Evolutionary conservation across 2,797 vertebrate species (phyloP).

Genomic region (Liasis olivaceus): DNA sequence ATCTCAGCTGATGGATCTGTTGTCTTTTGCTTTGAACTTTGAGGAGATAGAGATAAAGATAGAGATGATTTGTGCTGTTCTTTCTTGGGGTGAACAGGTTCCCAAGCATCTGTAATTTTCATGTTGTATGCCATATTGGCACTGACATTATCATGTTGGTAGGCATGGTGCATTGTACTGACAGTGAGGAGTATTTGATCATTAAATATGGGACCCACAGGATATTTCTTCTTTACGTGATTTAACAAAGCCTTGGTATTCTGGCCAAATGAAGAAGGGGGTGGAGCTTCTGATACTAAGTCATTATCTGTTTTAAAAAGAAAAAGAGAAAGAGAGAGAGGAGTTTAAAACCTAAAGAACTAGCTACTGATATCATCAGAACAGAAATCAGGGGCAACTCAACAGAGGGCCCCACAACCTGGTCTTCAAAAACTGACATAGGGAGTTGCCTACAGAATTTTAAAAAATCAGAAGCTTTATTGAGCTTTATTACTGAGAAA

Average conservation of each 20-base stretch:
- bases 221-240: constrained; percentile 58
- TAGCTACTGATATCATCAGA: background rate
- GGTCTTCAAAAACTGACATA: background rate
- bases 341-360: background rate
- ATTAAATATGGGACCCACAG: constrained; percentile 48
- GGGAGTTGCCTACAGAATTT: background rate
- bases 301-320: constrained; percentile 48
- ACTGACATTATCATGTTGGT: constrained; percentile 41
- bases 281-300: background rate
- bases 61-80: background rate
- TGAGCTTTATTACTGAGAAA: background rate
- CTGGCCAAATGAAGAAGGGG: background rate
- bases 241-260: constrained; percentile 60
- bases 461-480: background rate
- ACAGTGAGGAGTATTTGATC: constrained; percentile 75
- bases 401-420: background rate
- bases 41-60: background rate
- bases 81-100: constrained; percentile 23
- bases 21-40: background rate
- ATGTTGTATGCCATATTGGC: constrained; percentile 63
- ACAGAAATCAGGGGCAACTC: background rate
- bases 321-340: background rate
- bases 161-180: constrained; percentile 65
- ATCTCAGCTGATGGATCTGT: constrained; percentile 32
- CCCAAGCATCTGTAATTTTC: constrained; percentile 67